phyloP scores from a whole-genome alignment of 2,888 invertebrate species.

The Lasioglossum calceatum region DNA sequence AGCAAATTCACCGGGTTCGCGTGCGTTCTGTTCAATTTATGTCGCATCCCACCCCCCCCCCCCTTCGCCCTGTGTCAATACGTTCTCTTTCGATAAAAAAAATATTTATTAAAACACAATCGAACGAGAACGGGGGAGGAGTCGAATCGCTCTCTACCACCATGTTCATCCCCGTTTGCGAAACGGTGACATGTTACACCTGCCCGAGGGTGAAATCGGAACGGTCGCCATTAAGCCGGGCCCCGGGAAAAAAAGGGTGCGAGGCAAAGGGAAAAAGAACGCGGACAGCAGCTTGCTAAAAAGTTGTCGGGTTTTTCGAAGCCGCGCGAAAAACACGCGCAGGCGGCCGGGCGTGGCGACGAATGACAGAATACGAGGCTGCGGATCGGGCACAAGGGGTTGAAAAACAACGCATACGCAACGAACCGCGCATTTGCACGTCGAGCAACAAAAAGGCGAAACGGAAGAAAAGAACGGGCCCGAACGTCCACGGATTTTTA shows the following conservation, averaged over 20 bases:
- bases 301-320: slow-evolving; percentile 59
- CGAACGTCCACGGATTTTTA: slow-evolving; percentile 40
- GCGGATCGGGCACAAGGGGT: neutral
- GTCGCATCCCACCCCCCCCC: neutral
- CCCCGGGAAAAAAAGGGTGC: slow-evolving; percentile 1
- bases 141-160: slow-evolving; percentile 22
- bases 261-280: slow-evolving; percentile 26
- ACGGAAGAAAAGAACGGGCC: slow-evolving; percentile 31
- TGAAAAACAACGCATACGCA: slow-evolving; percentile 61
- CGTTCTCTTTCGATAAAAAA: neutral
- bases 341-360: slow-evolving; percentile 42
- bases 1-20: slow-evolving; percentile 3
- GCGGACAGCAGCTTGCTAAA: slow-evolving; percentile 46
- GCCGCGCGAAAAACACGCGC: slow-evolving; percentile 55
- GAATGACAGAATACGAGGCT: slow-evolving; percentile 4
- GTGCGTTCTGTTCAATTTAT: neutral
- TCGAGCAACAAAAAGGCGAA: slow-evolving; percentile 25
- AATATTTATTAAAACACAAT: slow-evolving; percentile 34
- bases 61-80: neutral
- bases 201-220: slow-evolving; percentile 44
- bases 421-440: slow-evolving; percentile 62
- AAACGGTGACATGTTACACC: slow-evolving; percentile 44
- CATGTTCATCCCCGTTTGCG: slow-evolving; percentile 25
- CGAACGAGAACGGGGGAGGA: neutral
- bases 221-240: slow-evolving; percentile 58